Percentiles rank a stretch among this genome's conserved stretches.
These are phyloP conservation scores for Muraenolepis orangiensis DNA, from an alignment of 2,797 vertebrate species.

Conservation along the genomic window DNA sequence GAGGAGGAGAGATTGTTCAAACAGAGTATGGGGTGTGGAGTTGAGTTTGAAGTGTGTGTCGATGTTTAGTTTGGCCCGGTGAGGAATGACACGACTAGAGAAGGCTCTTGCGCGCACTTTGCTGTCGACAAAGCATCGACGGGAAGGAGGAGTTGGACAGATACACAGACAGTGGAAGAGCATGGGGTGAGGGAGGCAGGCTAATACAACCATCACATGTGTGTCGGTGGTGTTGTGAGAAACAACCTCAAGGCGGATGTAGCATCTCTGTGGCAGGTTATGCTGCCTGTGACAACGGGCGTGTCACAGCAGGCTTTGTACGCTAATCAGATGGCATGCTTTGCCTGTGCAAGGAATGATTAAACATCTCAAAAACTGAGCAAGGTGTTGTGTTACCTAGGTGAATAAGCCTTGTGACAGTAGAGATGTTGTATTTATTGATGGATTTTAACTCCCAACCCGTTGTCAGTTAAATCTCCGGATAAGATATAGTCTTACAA, in stretches of 20 bases:
- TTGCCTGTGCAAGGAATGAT: conserved; percentile 34
- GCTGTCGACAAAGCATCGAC: neutral
- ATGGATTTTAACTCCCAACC: conserved; percentile 9
- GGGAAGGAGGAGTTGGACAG: neutral
- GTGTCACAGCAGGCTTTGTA: conserved; percentile 16
- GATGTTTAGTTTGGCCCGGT: neutral
- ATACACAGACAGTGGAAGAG: neutral
- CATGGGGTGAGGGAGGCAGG: neutral
- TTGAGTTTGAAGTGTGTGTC: neutral
- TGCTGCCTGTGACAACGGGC: neutral
- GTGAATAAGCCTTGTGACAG: too few species aligned
- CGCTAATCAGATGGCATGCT: conserved; percentile 9
- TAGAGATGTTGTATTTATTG: conserved; percentile 10
- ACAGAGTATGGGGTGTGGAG: neutral
- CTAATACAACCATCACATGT: conserved; percentile 3
- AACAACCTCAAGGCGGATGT: neutral
- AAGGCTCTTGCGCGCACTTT: neutral
- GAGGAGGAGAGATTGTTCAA: neutral
- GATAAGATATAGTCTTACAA: too few species aligned
- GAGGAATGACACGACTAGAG: neutral
- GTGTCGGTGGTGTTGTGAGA: neutral
- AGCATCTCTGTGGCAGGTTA: neutral
- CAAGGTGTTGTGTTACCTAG: too few species aligned
- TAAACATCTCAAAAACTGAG: conserved; percentile 14
- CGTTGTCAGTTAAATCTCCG: conserved; percentile 5